Evolutionary conservation across 2,797 vertebrate genomes (phyloP), one percentile per base, ranked within the genome.

Genomic region (Pteronotus mesoamericanus): DNA sequence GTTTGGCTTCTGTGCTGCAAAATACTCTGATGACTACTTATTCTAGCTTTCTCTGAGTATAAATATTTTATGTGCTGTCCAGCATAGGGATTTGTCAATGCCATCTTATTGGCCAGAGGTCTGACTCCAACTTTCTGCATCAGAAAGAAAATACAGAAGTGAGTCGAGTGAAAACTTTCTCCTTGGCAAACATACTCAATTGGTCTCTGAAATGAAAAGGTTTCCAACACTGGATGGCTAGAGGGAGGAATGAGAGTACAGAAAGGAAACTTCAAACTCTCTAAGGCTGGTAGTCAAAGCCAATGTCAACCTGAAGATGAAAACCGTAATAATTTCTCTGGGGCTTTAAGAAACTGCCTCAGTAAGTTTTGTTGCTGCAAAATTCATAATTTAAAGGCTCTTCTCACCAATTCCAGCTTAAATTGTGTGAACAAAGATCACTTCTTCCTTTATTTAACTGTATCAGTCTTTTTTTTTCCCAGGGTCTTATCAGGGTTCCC

Each of bases 381-480:
- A 97, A 97, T 98, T 94, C 89, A 98, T 98, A 96, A 98, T 98
- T 97, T 97, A 97, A 97, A 96, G 59, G 44, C 24, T 95, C 51
- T 96, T 91, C n/a, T 79, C 91, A 98, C 77, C 77, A 95, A 95
- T 92, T 95, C 72, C 72, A 94, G 77, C 39, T 91, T 96, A 97
- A 97, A 93, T 91, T 95, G 91, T 88, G 61, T 87, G 96, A 96
- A 87, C 95, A 95, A 94, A 96, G 86, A 91, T 96, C 22, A 95
- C 84, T 89, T 95, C 86, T 97, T 61, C 59, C 86, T 96, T 94
- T 89, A 37, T 22, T 86, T 91, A 93, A 86, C 83, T 93, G 5
- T 61, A 91, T 57, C 72, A 87, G 32, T 86, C 44, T 85, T 79
- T 74, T 68, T 68, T n/a, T 94, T 91, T 57, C 64, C 94, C 61